These are phyloP conservation scores for Tinamus guttatus DNA, from an alignment of 2,113 vertebrate genomes.

Conservation along the genomic window DNA sequence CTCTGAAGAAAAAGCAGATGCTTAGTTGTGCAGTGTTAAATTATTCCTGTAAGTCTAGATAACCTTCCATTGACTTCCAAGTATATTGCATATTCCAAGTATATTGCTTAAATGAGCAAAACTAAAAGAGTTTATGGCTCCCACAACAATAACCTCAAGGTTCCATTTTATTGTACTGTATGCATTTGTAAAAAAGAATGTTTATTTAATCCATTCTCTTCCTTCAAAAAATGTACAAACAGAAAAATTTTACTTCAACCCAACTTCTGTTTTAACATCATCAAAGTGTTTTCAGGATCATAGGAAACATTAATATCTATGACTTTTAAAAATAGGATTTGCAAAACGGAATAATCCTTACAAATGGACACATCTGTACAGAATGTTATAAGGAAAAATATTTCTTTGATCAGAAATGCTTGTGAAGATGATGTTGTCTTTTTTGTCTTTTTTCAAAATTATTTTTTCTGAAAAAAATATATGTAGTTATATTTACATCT, in stretches of 20 bases:
- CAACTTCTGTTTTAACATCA: background rate
- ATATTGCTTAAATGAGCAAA: background rate
- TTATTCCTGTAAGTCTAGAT: background rate
- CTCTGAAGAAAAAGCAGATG: background rate
- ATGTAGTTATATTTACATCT: background rate
- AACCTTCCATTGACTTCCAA: constrained; percentile 7
- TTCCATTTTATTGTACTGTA: background rate
- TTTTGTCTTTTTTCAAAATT: background rate
- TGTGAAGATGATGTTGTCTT: background rate
- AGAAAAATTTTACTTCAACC: background rate
- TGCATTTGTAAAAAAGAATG: background rate
- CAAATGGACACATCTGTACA: background rate
- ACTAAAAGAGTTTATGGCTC: background rate
- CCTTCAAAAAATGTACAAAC: background rate
- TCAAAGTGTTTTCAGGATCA: background rate
- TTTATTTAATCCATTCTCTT: background rate
- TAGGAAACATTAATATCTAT: background rate
- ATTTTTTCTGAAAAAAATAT: background rate
- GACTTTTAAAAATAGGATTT: background rate
- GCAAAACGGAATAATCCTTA: background rate
- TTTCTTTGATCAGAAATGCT: background rate
- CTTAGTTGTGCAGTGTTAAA: background rate
- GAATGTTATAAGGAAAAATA: background rate
- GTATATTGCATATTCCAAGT: background rate
- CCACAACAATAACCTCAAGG: background rate